Percentiles rank a stretch among this genome's conserved stretches.
These are phyloP conservation scores for Neogale vison DNA, from an alignment of 2,113 vertebrate species.

Conservation along the genomic window DNA sequence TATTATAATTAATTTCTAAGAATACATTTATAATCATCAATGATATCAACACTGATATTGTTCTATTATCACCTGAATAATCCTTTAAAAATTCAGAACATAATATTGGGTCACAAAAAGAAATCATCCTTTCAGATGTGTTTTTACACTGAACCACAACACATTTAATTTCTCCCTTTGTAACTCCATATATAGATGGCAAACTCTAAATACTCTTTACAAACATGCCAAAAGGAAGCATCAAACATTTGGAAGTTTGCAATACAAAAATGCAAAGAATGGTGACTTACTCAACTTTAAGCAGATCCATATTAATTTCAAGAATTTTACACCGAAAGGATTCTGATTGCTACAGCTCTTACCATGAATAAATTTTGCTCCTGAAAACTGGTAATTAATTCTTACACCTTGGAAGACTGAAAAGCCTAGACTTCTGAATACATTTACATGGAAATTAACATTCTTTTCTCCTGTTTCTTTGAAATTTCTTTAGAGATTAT, in stretches of 20 bases:
- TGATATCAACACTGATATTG: neutral
- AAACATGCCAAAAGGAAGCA: conserved; percentile 64
- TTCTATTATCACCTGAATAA: neutral
- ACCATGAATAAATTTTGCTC: conserved; percentile 83
- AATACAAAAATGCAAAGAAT: conserved; percentile 69
- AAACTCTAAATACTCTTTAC: conserved; percentile 12
- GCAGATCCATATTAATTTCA: conserved; percentile 77
- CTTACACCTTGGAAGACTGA: conserved; percentile 82
- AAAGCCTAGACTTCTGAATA: conserved; percentile 81
- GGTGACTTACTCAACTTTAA: conserved; percentile 78
- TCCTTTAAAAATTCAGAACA: conserved; percentile 34
- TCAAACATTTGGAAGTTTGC: conserved; percentile 69
- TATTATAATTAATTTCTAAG: conserved; percentile 8
- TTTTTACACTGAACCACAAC: neutral
- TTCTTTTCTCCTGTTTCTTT: conserved; percentile 84
- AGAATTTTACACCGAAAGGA: conserved; percentile 83
- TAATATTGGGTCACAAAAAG: neutral
- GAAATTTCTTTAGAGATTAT: conserved; percentile 85
- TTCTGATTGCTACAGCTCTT: conserved; percentile 73
- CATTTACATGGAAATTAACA: conserved; percentile 86
- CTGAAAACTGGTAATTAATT: conserved; percentile 88
- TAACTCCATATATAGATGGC: neutral
- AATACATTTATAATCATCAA: neutral
- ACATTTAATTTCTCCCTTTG: conserved; percentile 4
- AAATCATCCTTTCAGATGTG: neutral